Base-by-base conservation (phyloP, 2,113 vertebrate genomes). In the Tachuris rubrigastra region DNA sequence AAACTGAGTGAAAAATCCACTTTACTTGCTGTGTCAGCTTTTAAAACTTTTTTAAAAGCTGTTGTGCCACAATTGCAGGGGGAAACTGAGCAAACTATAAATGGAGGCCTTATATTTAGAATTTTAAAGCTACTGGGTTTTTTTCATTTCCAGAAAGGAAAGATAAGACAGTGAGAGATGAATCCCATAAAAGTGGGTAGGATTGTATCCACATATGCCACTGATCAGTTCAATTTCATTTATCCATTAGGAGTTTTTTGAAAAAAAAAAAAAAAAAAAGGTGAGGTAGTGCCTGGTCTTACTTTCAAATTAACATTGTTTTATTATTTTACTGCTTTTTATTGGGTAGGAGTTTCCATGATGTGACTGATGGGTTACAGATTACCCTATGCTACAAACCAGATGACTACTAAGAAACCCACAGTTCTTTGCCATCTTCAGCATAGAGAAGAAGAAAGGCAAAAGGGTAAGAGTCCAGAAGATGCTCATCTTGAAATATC, bases 291-390 rank as follows among this genome's bases (percentile, higher is more conserved):
- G 27, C 30, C 8, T 35, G 41, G 28, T 49, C 15, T 30, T n/a
- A 56, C 5, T 23, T 88, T 81, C 79, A 31, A 90, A 85, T 41
- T 87, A 77, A 53, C 28, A 68, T 62, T 8, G 41, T 60, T 50
- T 68, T 67, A 73, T 23, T 98, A 98, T 97, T 98, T 97, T 98
- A 97, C 96, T 97, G 98, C 93, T 96, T 94, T 91, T 56, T 67
- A 58, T 41, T 46, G 21, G 95, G 85, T 37, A 85, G 84, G 55
- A 94, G 96, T 44, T 87, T 85, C 67, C 88, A 87, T 53, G 8
- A 71, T 72, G 41, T 56, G 74, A 66, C 80, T 73, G 37, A 94
- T 30, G 30, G 27, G 35, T 90, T 91, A 74, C 76, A 94, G 44
- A 91, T 20, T 81, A 80, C 55, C n/a, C 47, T 50, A 65, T 17